phyloP scores from a whole-genome alignment of 1,140 invertebrate genomes.

The Zaprionus vittiger region DNA sequence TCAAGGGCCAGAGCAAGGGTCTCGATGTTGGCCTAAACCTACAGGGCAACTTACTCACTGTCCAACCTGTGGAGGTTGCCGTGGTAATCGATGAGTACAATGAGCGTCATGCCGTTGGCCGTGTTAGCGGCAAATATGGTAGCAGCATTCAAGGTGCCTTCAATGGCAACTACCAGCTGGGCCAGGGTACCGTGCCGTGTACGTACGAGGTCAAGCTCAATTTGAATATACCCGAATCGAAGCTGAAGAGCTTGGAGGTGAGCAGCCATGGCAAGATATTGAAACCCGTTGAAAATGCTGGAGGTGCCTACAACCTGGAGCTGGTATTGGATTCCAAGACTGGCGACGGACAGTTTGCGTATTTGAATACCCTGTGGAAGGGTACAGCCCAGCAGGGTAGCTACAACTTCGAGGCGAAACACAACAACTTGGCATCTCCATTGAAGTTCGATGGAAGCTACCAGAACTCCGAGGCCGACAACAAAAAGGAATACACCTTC shows the following conservation, averaged over 20 bases:
- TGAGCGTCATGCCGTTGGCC: constrained; percentile 49
- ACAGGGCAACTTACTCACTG: constrained; percentile 75
- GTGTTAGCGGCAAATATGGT: constrained; percentile 62
- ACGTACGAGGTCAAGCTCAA: constrained; percentile 78
- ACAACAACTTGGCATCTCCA: constrained; percentile 45
- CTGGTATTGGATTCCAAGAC: constrained; percentile 49
- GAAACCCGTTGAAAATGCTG: constrained; percentile 18
- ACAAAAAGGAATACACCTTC: constrained; percentile 51
- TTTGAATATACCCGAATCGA: constrained; percentile 85
- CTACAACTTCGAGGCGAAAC: constrained; percentile 57
- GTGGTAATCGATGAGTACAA: constrained; percentile 68
- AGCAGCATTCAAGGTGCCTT: constrained; percentile 49
- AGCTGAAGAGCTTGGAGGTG: constrained; percentile 84
- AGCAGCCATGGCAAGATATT: constrained; percentile 69
- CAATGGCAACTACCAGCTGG: constrained; percentile 84
- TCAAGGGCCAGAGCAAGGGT: constrained; percentile 67
- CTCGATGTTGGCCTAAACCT: constrained; percentile 55
- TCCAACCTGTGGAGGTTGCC: constrained; percentile 70
- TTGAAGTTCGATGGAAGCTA: constrained; percentile 67
- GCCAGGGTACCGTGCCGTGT: constrained; percentile 80
- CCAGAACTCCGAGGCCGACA: constrained; percentile 33
- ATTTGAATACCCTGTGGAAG: constrained; percentile 47
- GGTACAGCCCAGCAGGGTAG: constrained; percentile 52
- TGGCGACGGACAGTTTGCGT: constrained; percentile 53
- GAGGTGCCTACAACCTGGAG: constrained; percentile 33